Percentiles rank a stretch among this genome's conserved stretches.
Evolutionary conservation across 92 coral and sea anemone genomes (phyloP).

Genomic region (Epizoanthus scotinus): DNA sequence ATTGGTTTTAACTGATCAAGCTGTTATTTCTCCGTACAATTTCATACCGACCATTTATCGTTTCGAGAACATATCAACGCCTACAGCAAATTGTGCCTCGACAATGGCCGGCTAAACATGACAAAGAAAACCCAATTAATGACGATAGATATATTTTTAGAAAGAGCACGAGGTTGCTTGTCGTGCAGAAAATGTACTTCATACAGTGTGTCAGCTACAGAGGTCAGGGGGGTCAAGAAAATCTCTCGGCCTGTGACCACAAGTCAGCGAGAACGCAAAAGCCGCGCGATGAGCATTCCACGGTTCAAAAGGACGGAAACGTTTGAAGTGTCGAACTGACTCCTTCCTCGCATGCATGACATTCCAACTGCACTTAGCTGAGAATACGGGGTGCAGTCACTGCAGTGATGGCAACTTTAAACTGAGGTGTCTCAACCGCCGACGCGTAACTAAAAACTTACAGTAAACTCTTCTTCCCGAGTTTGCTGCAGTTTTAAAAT

Average conservation of each 20-base stretch:
- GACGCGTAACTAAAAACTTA: too few species aligned
- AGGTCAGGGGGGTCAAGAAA: slow-evolving; percentile 20
- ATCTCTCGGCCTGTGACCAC: background rate
- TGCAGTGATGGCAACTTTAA: too few species aligned
- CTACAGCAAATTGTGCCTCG: too few species aligned
- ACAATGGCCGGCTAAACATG: background rate
- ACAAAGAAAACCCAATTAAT: background rate
- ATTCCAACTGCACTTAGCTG: background rate
- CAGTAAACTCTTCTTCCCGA: too few species aligned
- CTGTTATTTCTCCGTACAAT: too few species aligned
- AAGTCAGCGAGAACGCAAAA: background rate
- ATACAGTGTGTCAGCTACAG: background rate
- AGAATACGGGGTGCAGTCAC: too few species aligned
- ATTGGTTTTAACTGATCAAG: too few species aligned
- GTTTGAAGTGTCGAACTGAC: background rate
- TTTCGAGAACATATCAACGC: too few species aligned
- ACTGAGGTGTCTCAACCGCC: too few species aligned
- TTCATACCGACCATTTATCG: too few species aligned
- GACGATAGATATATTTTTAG: too few species aligned
- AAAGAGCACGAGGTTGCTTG: background rate
- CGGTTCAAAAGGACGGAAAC: slow-evolving; percentile 16
- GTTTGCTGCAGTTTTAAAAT: too few species aligned
- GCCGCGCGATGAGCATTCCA: slow-evolving; percentile 5
- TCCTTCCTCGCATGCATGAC: background rate
- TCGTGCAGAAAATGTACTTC: slow-evolving; percentile 41